Evolutionary conservation across 2,888 invertebrate species (phyloP), one percentile per base, ranked within the genome.

Genomic region (Heliothis peltigera): DNA sequence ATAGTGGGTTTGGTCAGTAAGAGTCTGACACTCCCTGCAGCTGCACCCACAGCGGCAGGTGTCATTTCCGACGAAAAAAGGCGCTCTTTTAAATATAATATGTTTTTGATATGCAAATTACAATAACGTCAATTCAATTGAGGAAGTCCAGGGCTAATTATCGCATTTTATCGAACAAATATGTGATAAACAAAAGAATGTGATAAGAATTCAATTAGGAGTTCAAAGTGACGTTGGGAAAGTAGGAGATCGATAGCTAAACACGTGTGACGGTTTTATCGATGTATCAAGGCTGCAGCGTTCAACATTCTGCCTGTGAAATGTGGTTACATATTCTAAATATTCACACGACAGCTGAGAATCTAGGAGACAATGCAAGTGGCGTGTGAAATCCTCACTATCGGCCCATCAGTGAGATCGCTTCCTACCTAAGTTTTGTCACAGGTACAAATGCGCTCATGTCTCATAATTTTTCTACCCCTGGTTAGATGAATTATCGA

Each of bases 381-480:
- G 17, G 21, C 61, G 70, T 70, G 76, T 39, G 70, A 75, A 75
- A 21, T 4, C 18, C 46, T 8, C 17, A 17, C 21, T n/a, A 10
- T 39, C 43, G 42, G 47, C 48, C 44, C 52, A 21, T 18, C 22
- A 47, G 22, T 56, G 32, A 7, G 67, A n/a, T 39, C 39, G 19
- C 32, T 17, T 52, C 52, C 39, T 18, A n/a, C n/a, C n/a, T n/a
- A n/a, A n/a, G n/a, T n/a, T n/a, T n/a, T n/a, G 42, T 42, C 17
- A 21, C 39, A 53, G 10, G 22, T 28, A 12, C 43, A 28, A 28
- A 54, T 6, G 18, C 28, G 44, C 25, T 52, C 68, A 8, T 51
- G 39, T 67, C 55, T 42, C 39, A 44, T 53, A 69, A 67, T 74
- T 58, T n/a, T n/a, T n/a, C n/a, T n/a, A n/a, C n/a, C n/a, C n/a